Evolutionary conservation across 1,140 invertebrate genomes (phyloP).

Genomic region (Zaprionus lachaisei): DNA sequence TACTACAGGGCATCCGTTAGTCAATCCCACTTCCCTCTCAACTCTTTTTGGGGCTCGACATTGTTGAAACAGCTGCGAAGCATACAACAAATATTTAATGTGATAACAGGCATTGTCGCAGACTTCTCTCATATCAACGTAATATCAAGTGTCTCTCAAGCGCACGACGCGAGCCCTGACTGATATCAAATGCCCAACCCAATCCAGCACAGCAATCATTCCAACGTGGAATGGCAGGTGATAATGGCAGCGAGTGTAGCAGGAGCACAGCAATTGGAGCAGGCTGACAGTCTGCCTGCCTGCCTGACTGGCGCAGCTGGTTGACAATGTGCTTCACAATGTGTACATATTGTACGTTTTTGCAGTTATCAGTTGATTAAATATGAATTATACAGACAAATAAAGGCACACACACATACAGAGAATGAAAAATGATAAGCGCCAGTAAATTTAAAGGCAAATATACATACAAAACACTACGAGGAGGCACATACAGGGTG

Average conservation of each 20-base stretch:
- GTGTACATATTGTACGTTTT: slow-evolving; percentile 49
- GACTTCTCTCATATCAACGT: slow-evolving; percentile 17
- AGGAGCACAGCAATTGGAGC: slow-evolving; percentile 76
- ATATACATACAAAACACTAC: slow-evolving; percentile 19
- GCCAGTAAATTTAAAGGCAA: slow-evolving; percentile 47
- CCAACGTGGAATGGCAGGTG: slow-evolving; percentile 56
- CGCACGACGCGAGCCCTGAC: background rate
- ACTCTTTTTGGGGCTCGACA: slow-evolving; percentile 10
- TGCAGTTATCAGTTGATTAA: slow-evolving; percentile 79
- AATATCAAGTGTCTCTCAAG: slow-evolving; percentile 46
- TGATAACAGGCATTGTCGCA: slow-evolving; percentile 44
- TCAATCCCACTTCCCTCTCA: background rate
- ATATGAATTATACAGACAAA: slow-evolving; percentile 77
- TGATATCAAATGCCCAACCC: slow-evolving; percentile 35
- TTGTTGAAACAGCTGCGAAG: slow-evolving; percentile 27
- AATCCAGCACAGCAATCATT: slow-evolving; percentile 1
- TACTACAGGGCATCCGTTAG: background rate
- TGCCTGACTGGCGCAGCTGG: background rate
- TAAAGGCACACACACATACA: slow-evolving; percentile 37
- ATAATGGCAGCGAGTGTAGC: slow-evolving; percentile 67
- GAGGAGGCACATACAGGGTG: slow-evolving; percentile 58
- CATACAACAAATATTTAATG: slow-evolving; percentile 33
- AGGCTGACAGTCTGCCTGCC: slow-evolving; percentile 6
- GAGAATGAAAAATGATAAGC: slow-evolving; percentile 69
- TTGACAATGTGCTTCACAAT: slow-evolving; percentile 35